Percentiles rank a stretch among this genome's conserved stretches.
phyloP scores from a whole-genome alignment of 2,113 vertebrate genomes.

The Pavo muticus region DNA sequence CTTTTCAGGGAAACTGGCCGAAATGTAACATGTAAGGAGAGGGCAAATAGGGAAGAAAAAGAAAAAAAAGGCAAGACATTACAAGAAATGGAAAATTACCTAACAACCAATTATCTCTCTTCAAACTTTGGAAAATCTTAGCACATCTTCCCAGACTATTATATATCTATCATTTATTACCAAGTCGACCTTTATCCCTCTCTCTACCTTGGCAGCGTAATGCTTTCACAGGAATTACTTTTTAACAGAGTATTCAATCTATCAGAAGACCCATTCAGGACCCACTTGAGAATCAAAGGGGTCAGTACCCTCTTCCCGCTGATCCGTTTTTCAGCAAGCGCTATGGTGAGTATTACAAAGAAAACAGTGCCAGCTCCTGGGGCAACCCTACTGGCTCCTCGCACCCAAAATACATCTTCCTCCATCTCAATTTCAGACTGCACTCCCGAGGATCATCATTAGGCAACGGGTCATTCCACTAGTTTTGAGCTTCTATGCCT shows the following conservation, averaged over 20 bases:
- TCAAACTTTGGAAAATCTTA: constrained; percentile 11
- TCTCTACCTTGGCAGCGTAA: background rate
- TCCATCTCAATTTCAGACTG: background rate
- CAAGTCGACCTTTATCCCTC: constrained; percentile 11
- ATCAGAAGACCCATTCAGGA: background rate
- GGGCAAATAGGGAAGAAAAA: background rate
- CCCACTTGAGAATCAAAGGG: background rate
- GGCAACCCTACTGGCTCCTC: background rate
- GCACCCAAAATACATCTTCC: background rate
- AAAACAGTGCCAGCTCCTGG: background rate
- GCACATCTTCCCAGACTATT: background rate
- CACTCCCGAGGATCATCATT: background rate
- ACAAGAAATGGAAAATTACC: constrained; percentile 35
- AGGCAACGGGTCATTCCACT: background rate
- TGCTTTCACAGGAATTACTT: constrained; percentile 12
- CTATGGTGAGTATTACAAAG: background rate
- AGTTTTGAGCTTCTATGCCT: background rate
- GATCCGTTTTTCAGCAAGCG: background rate
- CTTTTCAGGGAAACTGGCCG: constrained; percentile 3
- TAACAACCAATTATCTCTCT: background rate
- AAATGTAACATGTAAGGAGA: background rate
- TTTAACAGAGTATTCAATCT: background rate
- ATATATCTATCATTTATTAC: constrained; percentile 2
- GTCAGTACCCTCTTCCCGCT: background rate
- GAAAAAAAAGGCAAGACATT: background rate